These are phyloP conservation scores for Lycocorax pyrrhopterus DNA, from an alignment of 2,113 vertebrate species.

Conservation along the genomic window DNA sequence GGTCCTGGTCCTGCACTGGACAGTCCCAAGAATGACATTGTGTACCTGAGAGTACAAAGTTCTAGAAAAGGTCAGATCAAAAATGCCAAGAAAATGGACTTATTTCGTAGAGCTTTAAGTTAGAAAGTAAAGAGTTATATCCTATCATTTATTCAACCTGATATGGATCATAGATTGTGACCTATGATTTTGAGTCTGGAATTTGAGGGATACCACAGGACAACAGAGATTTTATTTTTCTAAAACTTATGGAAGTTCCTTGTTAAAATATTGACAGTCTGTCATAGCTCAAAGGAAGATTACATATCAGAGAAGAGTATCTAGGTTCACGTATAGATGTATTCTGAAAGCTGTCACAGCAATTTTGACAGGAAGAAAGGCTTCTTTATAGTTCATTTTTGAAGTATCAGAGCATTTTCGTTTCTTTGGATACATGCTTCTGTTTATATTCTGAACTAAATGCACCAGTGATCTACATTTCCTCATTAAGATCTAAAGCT, in stretches of 20 bases:
- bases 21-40: neutral
- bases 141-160: neutral
- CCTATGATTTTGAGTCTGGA: neutral
- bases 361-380: slow-evolving; percentile 11
- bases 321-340: neutral
- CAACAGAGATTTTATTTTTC: neutral
- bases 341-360: slow-evolving; percentile 33
- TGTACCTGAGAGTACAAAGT: neutral
- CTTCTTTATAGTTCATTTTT: slow-evolving; percentile 27
- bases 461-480: neutral
- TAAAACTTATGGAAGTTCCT: neutral
- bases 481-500: slow-evolving; percentile 23
- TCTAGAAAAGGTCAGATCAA: neutral
- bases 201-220: neutral
- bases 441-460: slow-evolving; percentile 29
- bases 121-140: neutral
- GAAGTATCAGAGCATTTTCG: neutral
- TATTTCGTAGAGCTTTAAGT: neutral
- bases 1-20: neutral
- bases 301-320: neutral
- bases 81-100: neutral
- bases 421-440: neutral
- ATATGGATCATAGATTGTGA: neutral
- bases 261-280: neutral
- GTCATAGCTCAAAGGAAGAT: neutral